Evolutionary conservation across 2,888 invertebrate species (phyloP).

Genomic region (Apamea sordens): DNA sequence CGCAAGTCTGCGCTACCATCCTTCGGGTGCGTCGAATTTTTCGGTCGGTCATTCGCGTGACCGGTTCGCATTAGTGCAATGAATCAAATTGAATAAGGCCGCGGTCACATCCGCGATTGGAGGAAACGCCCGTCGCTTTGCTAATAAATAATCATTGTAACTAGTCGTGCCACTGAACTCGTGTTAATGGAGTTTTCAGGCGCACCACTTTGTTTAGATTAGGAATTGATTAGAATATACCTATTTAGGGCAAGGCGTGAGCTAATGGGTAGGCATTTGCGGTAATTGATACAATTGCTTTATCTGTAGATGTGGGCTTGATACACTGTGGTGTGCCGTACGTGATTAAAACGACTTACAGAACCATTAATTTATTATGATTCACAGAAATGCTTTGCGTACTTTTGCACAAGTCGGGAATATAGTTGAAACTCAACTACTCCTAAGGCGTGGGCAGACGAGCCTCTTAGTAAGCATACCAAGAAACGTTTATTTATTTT

Average conservation of each 20-base stretch:
- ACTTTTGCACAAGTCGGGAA: not conserved
- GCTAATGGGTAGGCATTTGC: slow-evolving; percentile 36
- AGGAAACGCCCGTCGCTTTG: slow-evolving; percentile 76
- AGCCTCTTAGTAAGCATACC: not conserved
- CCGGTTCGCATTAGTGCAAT: slow-evolving; percentile 83
- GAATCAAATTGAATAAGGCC: slow-evolving; percentile 86
- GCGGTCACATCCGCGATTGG: slow-evolving; percentile 77
- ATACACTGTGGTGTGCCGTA: slow-evolving; percentile 1
- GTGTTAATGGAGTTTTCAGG: slow-evolving; percentile 70
- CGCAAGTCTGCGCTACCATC: slow-evolving; percentile 58
- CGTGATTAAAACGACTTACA: slow-evolving; percentile 8
- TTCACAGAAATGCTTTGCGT: slow-evolving; percentile 2
- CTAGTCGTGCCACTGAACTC: slow-evolving; percentile 66
- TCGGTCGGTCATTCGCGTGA: slow-evolving; percentile 84
- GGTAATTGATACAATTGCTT: slow-evolving; percentile 49
- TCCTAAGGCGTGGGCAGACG: not conserved
- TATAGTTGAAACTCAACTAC: slow-evolving; percentile 13
- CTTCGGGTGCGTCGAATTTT: slow-evolving; percentile 75
- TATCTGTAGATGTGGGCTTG: slow-evolving; percentile 10
- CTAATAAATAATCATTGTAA: slow-evolving; percentile 84
- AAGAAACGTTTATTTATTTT: slow-evolving; percentile 17
- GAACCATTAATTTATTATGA: not conserved
- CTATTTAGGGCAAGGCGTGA: slow-evolving; percentile 50
- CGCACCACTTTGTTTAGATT: slow-evolving; percentile 64
- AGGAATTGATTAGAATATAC: slow-evolving; percentile 60